These are phyloP conservation scores for Dendroctonus ponderosae DNA, from an alignment of 1,140 invertebrate species.

Conservation along the genomic window DNA sequence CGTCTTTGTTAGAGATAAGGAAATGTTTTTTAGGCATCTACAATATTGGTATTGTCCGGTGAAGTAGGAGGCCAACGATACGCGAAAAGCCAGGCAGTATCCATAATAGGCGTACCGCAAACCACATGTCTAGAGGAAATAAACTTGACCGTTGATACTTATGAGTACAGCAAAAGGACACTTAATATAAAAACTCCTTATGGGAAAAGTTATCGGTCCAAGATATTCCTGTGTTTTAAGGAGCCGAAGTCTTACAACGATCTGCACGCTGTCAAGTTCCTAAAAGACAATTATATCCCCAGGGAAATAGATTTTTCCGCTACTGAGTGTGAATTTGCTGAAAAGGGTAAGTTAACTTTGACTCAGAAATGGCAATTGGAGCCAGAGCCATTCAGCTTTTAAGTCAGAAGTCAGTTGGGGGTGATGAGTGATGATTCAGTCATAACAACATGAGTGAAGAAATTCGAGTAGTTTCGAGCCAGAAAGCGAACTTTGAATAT, in stretches of 20 bases:
- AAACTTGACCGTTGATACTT: conserved; percentile 12
- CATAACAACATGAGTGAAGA: no score
- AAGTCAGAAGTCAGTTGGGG: no score
- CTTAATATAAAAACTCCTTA: conserved; percentile 16
- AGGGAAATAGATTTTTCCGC: conserved; percentile 9
- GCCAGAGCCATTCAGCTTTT: no score
- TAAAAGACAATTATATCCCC: conserved; percentile 7
- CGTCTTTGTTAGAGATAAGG: background rate
- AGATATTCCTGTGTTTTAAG: conserved; percentile 13
- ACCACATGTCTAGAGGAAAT: conserved; percentile 8
- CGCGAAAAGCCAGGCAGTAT: conserved; percentile 40
- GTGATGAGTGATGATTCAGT: no score
- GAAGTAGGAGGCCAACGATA: conserved; percentile 40
- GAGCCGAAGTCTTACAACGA: conserved; percentile 10
- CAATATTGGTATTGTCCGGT: conserved; percentile 46
- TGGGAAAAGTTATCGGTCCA: conserved; percentile 11
- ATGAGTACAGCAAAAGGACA: conserved; percentile 1
- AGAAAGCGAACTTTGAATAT: no score
- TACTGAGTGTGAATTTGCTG: conserved; percentile 14
- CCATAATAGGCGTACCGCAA: conserved; percentile 39
- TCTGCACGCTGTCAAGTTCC: background rate
- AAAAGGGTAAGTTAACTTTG: background rate
- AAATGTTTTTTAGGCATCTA: conserved; percentile 25
- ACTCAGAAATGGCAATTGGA: no score
- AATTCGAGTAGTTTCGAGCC: no score